Conservation (phyloP, 2,797 vertebrate genomes). For the Pipistrellus kuhlii region DNA sequence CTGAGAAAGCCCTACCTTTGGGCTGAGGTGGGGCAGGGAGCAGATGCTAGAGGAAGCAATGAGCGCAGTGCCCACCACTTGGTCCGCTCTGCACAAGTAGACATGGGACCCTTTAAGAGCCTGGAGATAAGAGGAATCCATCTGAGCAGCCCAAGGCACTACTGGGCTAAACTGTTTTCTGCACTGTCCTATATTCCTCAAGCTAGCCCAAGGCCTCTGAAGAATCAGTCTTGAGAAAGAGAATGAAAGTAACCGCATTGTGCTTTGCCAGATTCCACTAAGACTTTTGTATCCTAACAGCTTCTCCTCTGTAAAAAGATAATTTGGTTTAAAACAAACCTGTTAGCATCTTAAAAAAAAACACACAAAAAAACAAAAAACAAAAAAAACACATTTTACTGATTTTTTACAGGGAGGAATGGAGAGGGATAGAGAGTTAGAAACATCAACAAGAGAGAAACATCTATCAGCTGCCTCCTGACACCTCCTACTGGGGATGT, state of each 20-base stretch:
- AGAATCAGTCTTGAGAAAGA: not conserved
- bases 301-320: not conserved
- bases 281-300: not conserved
- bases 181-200: not conserved
- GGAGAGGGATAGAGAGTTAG: too few species aligned
- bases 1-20: not conserved
- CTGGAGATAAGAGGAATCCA: not conserved
- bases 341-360: too few species aligned
- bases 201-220: not conserved
- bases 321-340: not conserved
- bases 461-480: too few species aligned
- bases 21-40: not conserved
- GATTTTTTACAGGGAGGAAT: too few species aligned
- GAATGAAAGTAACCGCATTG: not conserved
- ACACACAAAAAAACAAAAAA: too few species aligned
- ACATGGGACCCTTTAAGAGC: not conserved
- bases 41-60: not conserved
- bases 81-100: fast-evolving
- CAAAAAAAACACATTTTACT: too few species aligned
- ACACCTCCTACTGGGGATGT: too few species aligned
- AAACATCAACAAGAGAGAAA: too few species aligned
- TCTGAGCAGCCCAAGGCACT: not conserved
- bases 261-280: not conserved
- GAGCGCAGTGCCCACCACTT: fast-evolving
- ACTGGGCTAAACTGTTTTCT: fast-evolving